Conservation (phyloP, 1,140 invertebrate species). For the Drosophila ogumai region DNA sequence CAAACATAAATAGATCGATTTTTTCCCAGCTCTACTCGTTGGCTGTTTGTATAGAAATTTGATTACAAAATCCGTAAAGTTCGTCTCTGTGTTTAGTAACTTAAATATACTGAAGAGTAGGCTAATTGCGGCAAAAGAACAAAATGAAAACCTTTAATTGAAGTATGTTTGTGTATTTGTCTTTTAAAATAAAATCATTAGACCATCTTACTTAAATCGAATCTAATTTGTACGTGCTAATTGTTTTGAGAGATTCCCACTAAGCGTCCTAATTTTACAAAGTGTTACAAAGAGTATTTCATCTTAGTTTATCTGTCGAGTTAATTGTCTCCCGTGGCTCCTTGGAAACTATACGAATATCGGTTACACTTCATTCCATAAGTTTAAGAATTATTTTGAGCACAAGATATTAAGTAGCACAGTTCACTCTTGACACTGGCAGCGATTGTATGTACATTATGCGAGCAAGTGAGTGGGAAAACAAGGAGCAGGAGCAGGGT, state of each 20-base stretch:
- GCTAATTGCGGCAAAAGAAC: conserved; percentile 37
- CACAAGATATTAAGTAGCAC: conserved; percentile 57
- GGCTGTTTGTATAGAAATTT: conserved; percentile 34
- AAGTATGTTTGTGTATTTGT: conserved; percentile 24
- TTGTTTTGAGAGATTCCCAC: conserved; percentile 10
- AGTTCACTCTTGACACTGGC: conserved; percentile 7
- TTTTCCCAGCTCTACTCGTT: not conserved
- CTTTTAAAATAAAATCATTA: conserved; percentile 4
- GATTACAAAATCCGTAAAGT: not conserved
- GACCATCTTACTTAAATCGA: conserved; percentile 14
- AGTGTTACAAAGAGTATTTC: conserved; percentile 15
- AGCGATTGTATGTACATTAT: conserved; percentile 44
- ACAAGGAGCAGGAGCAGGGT: conserved; percentile 13
- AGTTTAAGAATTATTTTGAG: conserved; percentile 55
- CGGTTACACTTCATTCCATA: conserved; percentile 74
- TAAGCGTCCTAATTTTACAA: conserved; percentile 32
- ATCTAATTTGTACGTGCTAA: conserved; percentile 36
- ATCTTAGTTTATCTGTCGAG: not conserved
- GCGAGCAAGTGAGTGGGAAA: conserved; percentile 29
- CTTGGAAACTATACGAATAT: conserved; percentile 40
- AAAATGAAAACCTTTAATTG: conserved; percentile 19
- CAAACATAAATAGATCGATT: not conserved
- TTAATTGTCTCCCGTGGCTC: conserved; percentile 17
- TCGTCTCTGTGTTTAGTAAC: conserved; percentile 47
- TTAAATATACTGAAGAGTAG: conserved; percentile 39